Conservation (phyloP, 2,888 invertebrate species). For the Merodon equestris region DNA sequence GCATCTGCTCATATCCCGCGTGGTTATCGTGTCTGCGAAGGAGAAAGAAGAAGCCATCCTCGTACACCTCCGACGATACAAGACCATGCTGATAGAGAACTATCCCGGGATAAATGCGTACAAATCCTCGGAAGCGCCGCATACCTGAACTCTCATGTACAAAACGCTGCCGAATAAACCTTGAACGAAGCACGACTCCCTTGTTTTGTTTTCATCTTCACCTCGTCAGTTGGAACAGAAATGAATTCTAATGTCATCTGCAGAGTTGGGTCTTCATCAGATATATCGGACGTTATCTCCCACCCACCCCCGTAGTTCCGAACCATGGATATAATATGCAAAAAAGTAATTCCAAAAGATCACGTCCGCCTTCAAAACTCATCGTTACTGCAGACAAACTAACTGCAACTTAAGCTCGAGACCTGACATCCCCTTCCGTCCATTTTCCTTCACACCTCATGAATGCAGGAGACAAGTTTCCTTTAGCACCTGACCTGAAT, state of each 20-base stretch:
- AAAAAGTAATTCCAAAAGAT: conserved; percentile 2
- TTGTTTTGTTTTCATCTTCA: neutral
- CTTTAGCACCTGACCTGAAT: conserved; percentile 46
- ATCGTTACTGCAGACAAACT: neutral
- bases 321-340: too few relatives aligned
- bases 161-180: too few relatives aligned
- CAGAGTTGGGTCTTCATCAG: too few relatives aligned
- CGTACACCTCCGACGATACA: conserved; percentile 84
- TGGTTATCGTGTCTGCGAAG: conserved; percentile 82
- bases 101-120: conserved; percentile 79
- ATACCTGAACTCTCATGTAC: conserved; percentile 1
- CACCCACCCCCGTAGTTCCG: too few relatives aligned
- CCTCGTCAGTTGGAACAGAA: too few relatives aligned
- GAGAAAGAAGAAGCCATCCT: conserved; percentile 81
- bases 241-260: too few relatives aligned
- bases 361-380: conserved; percentile 11
- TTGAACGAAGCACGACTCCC: conserved; percentile 11
- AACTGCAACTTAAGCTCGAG: too few relatives aligned
- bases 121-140: conserved; percentile 76
- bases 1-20: conserved; percentile 84
- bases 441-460: conserved; percentile 43
- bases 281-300: too few relatives aligned
- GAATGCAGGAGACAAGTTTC: conserved; percentile 37
- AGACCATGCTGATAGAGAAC: conserved; percentile 86
- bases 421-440: conserved; percentile 1